A percentile compares a stretch with the other conserved stretches of the same genome.
These are phyloP conservation scores for Picathartes gymnocephalus DNA, from an alignment of 2,113 vertebrate species.

Conservation along the genomic window DNA sequence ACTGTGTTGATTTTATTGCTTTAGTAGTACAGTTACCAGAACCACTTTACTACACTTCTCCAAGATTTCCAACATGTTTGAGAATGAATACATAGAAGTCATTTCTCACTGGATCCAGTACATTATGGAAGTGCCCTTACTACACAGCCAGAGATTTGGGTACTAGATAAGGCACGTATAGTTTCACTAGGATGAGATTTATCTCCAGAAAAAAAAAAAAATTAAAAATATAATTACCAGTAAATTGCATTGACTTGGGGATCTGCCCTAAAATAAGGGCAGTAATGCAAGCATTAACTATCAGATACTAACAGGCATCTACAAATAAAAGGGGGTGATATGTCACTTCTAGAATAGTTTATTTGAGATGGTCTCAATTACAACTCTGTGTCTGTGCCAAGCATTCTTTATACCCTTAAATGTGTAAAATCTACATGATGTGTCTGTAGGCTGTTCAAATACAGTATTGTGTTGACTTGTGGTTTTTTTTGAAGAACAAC, in stretches of 20 bases:
- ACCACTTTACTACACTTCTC: background rate
- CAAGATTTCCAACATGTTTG: background rate
- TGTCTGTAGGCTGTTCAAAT: background rate
- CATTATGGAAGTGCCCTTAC: background rate
- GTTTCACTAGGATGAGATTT: background rate
- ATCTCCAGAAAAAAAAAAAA: background rate
- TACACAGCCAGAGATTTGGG: background rate
- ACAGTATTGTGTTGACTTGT: background rate
- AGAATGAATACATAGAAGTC: background rate
- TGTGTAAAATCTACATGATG: background rate
- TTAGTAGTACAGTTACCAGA: background rate
- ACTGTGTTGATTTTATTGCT: constrained; percentile 26
- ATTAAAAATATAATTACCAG: background rate
- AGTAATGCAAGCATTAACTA: background rate
- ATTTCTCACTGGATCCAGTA: background rate
- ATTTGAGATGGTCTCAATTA: background rate
- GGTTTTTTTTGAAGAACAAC: background rate
- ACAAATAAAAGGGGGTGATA: background rate
- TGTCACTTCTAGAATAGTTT: background rate
- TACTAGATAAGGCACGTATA: background rate
- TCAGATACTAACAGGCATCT: background rate
- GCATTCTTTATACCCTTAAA: background rate
- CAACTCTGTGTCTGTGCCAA: background rate
- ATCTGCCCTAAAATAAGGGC: background rate
- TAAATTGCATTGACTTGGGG: background rate